A percentile compares a stretch with the other conserved stretches of the same genome.
Conservation (phyloP, 1,140 invertebrate species). For the Papilio polytes region DNA sequence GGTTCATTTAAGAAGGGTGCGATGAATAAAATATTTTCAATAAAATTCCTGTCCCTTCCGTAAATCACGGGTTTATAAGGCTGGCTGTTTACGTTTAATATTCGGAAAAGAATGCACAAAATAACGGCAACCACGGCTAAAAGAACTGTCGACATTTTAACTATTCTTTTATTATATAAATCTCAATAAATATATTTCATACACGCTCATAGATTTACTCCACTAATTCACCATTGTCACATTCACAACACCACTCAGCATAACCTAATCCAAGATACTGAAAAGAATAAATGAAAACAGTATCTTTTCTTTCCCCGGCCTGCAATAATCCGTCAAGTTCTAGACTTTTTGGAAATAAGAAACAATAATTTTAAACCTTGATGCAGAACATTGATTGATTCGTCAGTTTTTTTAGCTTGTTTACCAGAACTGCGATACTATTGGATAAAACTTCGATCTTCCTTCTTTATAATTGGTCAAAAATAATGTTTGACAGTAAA, state of each 20-base stretch:
- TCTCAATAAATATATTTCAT: conserved; percentile 51
- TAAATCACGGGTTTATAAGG: conserved; percentile 89
- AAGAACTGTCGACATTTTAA: conserved; percentile 89
- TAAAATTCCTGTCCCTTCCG: conserved; percentile 89
- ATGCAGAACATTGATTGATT: not conserved
- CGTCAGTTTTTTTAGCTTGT: conserved; percentile 1
- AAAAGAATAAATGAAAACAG: not conserved
- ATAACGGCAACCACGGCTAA: conserved; percentile 90
- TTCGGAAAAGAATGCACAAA: conserved; percentile 91
- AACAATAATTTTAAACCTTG: not conserved
- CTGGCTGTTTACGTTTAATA: conserved; percentile 92
- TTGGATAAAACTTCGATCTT: not conserved
- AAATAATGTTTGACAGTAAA: not conserved
- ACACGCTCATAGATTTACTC: not conserved
- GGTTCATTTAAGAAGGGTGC: conserved; percentile 90
- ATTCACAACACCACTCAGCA: conserved; percentile 1
- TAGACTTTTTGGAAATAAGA: conserved; percentile 27
- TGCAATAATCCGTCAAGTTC: conserved; percentile 2
- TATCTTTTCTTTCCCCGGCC: conserved; percentile 1
- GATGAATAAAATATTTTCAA: conserved; percentile 90
- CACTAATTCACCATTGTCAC: not conserved
- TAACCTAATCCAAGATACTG: not conserved
- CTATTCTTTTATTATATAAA: conserved; percentile 36
- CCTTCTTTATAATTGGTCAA: not conserved
- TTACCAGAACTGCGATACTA: not conserved